Percentiles rank a stretch among this genome's conserved stretches.
phyloP scores from a whole-genome alignment of 2,797 vertebrate genomes.

The Melanotaenia maccullochi region DNA sequence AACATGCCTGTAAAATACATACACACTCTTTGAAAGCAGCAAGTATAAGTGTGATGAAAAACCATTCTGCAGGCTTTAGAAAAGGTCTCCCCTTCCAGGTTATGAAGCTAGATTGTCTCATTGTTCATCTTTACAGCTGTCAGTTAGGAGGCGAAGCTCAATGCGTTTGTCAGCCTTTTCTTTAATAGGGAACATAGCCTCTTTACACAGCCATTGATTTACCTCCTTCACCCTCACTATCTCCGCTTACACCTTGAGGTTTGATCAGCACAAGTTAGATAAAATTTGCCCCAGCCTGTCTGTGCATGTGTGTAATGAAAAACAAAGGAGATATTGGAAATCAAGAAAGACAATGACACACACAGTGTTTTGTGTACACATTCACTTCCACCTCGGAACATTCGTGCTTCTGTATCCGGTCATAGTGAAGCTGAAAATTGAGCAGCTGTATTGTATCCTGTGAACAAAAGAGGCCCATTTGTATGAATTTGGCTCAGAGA shows the following conservation, averaged over 20 bases:
- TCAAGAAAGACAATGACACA: neutral
- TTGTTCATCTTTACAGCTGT: constrained; percentile 80
- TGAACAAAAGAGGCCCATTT: constrained; percentile 76
- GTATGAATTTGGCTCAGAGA: constrained; percentile 76
- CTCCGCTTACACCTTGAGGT: constrained; percentile 49
- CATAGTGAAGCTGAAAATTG: constrained; percentile 62
- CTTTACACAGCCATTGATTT: constrained; percentile 63
- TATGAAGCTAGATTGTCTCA: constrained; percentile 64
- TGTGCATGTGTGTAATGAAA: constrained; percentile 46
- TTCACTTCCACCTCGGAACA: constrained; percentile 33
- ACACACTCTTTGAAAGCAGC: constrained; percentile 18
- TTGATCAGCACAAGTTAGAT: constrained; percentile 60
- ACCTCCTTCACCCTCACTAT: constrained; percentile 37
- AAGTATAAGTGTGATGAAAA: constrained; percentile 15
- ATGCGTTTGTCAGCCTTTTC: constrained; percentile 70
- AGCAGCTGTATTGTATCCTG: constrained; percentile 73
- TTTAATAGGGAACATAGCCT: constrained; percentile 70
- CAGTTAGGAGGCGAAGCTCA: constrained; percentile 64
- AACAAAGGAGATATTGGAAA: constrained; percentile 35
- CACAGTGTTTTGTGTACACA: constrained; percentile 11
- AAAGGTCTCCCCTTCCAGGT: constrained; percentile 57
- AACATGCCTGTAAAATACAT: constrained; percentile 50
- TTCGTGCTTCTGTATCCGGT: constrained; percentile 50
- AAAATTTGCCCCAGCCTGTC: constrained; percentile 44
- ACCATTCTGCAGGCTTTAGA: constrained; percentile 16